Percentiles rank a stretch among this genome's conserved stretches.
These are phyloP conservation scores for Picus viridis DNA, from an alignment of 2,797 vertebrate species.

Conservation along the genomic window DNA sequence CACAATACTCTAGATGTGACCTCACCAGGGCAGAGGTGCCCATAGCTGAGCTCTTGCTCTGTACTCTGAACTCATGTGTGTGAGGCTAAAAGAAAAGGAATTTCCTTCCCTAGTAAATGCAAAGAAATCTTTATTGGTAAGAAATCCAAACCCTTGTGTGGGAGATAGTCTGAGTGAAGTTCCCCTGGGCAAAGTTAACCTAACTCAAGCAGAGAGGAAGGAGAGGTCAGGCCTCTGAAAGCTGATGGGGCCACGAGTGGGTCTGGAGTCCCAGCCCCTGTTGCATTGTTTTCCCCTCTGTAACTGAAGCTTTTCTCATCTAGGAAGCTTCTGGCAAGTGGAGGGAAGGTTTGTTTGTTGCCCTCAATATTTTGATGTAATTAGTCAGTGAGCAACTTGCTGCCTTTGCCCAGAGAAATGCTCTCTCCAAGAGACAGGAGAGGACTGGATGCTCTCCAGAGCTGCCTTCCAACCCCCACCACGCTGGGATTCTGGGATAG, in stretches of 20 bases:
- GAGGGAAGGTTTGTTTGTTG: slow-evolving; percentile 54
- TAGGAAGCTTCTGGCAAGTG: slow-evolving; percentile 2
- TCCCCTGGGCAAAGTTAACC: not conserved
- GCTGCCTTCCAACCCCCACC: too few relatives aligned
- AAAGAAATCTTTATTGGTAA: not conserved
- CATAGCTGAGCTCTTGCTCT: not conserved
- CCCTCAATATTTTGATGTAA: slow-evolving; percentile 54
- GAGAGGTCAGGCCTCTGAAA: not conserved
- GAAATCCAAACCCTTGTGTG: not conserved
- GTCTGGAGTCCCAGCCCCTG: not conserved
- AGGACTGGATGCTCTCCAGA: not conserved
- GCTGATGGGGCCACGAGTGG: rapidly evolving
- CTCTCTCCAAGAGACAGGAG: slow-evolving; percentile 53
- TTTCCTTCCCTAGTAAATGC: not conserved
- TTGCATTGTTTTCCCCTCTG: rapidly evolving
- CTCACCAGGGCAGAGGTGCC: too few relatives aligned
- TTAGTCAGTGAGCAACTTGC: slow-evolving; percentile 27
- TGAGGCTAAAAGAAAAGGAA: not conserved
- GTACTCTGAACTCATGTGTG: rapidly evolving
- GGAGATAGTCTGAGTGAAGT: not conserved
- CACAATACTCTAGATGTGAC: too few relatives aligned
- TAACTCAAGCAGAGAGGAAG: not conserved
- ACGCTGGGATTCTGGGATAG: not conserved
- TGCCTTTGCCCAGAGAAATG: slow-evolving; percentile 44
- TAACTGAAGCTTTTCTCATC: not conserved